These are phyloP conservation scores for Clamator glandarius DNA, from an alignment of 2,797 vertebrate genomes.

Conservation along the genomic window DNA sequence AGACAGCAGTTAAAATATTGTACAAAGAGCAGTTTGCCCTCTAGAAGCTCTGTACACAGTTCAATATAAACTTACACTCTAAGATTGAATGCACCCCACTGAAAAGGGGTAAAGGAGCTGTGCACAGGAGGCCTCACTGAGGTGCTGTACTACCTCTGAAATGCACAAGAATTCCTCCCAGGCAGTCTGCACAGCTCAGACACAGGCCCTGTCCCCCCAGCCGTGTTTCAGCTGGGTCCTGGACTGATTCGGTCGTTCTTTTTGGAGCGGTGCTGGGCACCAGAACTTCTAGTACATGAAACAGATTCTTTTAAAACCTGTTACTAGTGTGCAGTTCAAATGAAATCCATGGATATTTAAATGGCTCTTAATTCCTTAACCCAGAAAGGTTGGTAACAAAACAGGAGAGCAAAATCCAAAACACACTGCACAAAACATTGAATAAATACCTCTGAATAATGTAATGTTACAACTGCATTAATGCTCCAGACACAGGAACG, in stretches of 20 bases:
- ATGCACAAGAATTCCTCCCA: slow-evolving; percentile 55
- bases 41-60: slow-evolving; percentile 60
- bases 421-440: slow-evolving; percentile 64
- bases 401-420: slow-evolving; percentile 61
- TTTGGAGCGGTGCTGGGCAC: slow-evolving; percentile 43
- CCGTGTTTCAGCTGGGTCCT: background rate
- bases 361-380: slow-evolving; percentile 73
- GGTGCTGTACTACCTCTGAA: slow-evolving; percentile 65
- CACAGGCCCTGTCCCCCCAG: slow-evolving; percentile 10
- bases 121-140: slow-evolving; percentile 71
- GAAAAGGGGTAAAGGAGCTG: slow-evolving; percentile 77
- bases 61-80: slow-evolving; percentile 58
- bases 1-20: slow-evolving; percentile 77
- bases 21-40: slow-evolving; percentile 71
- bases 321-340: slow-evolving; percentile 62
- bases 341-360: slow-evolving; percentile 44
- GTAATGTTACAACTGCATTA: slow-evolving; percentile 29
- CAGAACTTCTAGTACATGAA: slow-evolving; percentile 58
- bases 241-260: slow-evolving; percentile 30
- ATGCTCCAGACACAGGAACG: background rate
- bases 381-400: slow-evolving; percentile 58
- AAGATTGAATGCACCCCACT: slow-evolving; percentile 72
- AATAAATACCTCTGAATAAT: slow-evolving; percentile 59
- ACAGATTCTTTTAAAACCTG: slow-evolving; percentile 51
- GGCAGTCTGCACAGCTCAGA: slow-evolving; percentile 41